Evolutionary conservation across 2,113 vertebrate genomes (phyloP).

Genomic region (Elanus axillaris): DNA sequence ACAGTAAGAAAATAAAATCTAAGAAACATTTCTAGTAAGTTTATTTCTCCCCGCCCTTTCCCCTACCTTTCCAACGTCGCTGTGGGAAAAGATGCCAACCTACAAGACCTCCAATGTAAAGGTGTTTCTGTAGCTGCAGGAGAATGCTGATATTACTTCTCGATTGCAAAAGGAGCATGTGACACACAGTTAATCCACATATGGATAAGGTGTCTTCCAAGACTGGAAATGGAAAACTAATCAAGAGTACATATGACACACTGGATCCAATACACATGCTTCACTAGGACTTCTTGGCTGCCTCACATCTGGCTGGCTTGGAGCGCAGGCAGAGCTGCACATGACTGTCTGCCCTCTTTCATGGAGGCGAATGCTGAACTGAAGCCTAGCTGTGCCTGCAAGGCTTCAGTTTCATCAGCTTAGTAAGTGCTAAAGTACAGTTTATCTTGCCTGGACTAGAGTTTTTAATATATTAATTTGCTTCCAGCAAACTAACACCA

Average conservation of each 20-base stretch:
- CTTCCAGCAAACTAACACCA: neutral
- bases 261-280: neutral
- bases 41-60: neutral
- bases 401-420: neutral
- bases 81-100: neutral
- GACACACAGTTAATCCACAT: neutral
- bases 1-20: neutral
- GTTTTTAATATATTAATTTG: neutral
- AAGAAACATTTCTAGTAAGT: neutral
- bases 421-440: neutral
- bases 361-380: neutral
- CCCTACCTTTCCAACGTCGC: neutral
- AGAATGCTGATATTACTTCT: neutral
- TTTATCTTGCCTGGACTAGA: neutral
- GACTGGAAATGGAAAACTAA: conserved; percentile 17
- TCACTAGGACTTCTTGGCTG: neutral
- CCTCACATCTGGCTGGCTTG: conserved; percentile 4
- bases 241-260: neutral
- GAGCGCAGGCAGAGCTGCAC: neutral
- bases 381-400: neutral
- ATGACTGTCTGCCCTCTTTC: neutral
- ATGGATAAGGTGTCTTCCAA: neutral
- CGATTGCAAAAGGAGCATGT: neutral
- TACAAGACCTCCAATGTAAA: neutral
- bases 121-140: neutral